Base-by-base conservation (phyloP, 2,797 vertebrate species). In the Pipistrellus nathusii region DNA sequence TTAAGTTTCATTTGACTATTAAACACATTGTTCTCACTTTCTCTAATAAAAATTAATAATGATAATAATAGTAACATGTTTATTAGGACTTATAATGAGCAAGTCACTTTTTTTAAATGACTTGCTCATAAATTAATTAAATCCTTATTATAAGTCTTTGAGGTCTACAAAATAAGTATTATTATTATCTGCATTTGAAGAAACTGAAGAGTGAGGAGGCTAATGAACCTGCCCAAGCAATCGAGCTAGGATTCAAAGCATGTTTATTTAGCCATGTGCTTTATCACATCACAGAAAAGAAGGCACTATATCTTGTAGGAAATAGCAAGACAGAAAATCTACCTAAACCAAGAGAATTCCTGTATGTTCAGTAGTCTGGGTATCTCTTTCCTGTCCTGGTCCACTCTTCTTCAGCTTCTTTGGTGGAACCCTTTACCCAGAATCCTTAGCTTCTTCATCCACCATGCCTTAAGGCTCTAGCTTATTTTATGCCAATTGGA, bases 1-100 rank as follows among this genome's bases (percentile, higher is more conserved):
- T 88, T 90, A 57, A 15, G 9, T 89, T 92, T 93, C 44, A 46
- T 81, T 81, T 83, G 41, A 4, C 46, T 91, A 77, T 84, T 73
- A 82, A 85, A 84, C 23, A 8, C 41, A 69, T 27, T 77, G 23
- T 46, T 90, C 59, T 9, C 17, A 89, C 6, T 81, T 89, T 59
- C 38, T 59, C 8, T 69, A 12, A 38, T 30, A 62, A 62, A 62
- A 62, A 62, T 6, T 62, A 62, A 62, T 82, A 92, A 41, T 72
- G 82, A 55, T 69, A 23, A 69, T 11, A 38, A 69, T 8, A 20
- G 25, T 38, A 82, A 27, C 44, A 53, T 76, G 46, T 76, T 72
- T 57, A 72, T 41, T 64, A 59, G 38, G 21, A 0, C 51, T 89
- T 90, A 57, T 76, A 55, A 80, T 21, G 18, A 82, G 23, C 9